Evolutionary conservation across 2,888 invertebrate species (phyloP).

Genomic region (Nebria salina): DNA sequence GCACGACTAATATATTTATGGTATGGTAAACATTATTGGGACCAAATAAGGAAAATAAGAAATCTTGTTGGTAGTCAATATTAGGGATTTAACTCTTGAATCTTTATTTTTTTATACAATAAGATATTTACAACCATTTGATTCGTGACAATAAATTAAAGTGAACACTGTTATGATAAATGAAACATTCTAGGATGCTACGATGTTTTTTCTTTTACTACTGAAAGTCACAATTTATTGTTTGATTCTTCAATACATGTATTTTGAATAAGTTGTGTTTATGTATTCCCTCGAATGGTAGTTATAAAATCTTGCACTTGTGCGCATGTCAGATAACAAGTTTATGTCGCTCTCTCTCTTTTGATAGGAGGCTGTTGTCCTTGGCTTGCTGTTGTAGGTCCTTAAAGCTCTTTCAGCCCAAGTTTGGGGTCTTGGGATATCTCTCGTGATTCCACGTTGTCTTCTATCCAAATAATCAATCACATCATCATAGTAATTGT

Average conservation of each 20-base stretch:
- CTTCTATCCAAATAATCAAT: conserved; percentile 84
- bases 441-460: conserved; percentile 72
- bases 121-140: conserved; percentile 12
- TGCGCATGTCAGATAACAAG: conserved; percentile 71
- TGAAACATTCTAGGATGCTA: conserved; percentile 30
- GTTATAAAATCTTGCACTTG: conserved; percentile 75
- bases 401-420: conserved; percentile 86
- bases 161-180: conserved; percentile 27
- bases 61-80: no score
- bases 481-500: conserved; percentile 87
- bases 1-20: no score
- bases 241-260: conserved; percentile 12
- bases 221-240: conserved; percentile 16
- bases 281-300: conserved; percentile 80
- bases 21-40: no score
- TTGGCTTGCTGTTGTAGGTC: conserved; percentile 68
- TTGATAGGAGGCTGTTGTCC: conserved; percentile 54
- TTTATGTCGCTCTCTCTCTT: conserved; percentile 56
- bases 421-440: conserved; percentile 81
- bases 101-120: conserved; percentile 13
- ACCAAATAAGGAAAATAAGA: no score
- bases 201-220: conserved; percentile 41
- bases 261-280: conserved; percentile 71
- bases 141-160: conserved; percentile 9
- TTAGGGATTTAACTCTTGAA: neutral